phyloP scores from a whole-genome alignment of 2,113 vertebrate species.

The Eptesicus fuscus region DNA sequence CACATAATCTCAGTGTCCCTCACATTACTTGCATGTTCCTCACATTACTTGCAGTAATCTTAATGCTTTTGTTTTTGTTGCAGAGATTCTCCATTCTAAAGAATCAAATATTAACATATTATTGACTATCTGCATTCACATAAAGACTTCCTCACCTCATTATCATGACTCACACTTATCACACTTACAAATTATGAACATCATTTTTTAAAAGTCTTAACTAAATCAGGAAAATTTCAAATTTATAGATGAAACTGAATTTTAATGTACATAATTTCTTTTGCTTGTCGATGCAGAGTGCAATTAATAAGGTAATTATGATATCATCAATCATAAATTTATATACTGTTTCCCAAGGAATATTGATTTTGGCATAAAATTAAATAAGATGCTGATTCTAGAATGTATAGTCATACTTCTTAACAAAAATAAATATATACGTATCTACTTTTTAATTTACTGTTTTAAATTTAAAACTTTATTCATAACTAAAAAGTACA shows the following conservation, averaged over 20 bases:
- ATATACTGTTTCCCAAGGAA: neutral
- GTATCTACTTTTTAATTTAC: neutral
- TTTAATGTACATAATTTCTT: neutral
- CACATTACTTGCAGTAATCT: neutral
- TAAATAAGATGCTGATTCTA: neutral
- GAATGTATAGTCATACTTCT: neutral
- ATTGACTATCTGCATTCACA: neutral
- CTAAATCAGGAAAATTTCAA: neutral
- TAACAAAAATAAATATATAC: neutral
- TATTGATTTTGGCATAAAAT: neutral
- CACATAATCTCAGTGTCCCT: neutral
- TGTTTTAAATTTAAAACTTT: neutral
- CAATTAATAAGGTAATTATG: neutral
- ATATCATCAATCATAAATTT: neutral
- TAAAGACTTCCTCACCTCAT: neutral
- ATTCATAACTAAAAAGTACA: neutral
- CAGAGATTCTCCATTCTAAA: neutral
- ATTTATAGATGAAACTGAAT: neutral
- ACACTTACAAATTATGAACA: neutral
- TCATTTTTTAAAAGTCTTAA: neutral
- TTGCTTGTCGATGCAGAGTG: neutral
- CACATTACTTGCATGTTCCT: neutral
- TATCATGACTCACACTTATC: neutral
- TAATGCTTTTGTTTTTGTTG: neutral
- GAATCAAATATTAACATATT: neutral